phyloP scores from a whole-genome alignment of 2,797 vertebrate genomes.

The Kryptolebias ocellatus region DNA sequence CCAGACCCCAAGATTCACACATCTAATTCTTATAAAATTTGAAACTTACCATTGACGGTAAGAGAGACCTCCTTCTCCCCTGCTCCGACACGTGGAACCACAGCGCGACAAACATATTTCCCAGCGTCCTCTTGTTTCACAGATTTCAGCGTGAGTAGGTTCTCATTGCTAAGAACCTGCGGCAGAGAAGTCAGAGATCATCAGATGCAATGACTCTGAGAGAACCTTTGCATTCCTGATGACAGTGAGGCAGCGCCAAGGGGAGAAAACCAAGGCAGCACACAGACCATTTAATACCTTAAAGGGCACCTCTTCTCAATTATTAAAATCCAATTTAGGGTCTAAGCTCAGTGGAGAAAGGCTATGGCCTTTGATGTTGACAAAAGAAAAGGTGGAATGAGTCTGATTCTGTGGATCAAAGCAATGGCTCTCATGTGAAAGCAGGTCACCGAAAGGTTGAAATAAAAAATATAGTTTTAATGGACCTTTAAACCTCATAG shows the following conservation, averaged over 20 bases:
- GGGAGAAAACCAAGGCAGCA: conserved; percentile 40
- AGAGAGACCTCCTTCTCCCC: conserved; percentile 95
- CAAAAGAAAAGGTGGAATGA: conserved; percentile 68
- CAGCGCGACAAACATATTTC: conserved; percentile 95
- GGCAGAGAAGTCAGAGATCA: conserved; percentile 57
- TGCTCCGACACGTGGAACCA: conserved; percentile 93
- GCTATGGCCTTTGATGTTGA: conserved; percentile 68
- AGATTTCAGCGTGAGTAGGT: conserved; percentile 91
- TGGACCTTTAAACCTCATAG: conserved; percentile 24
- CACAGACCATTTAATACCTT: conserved; percentile 64
- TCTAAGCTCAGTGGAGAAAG: conserved; percentile 57
- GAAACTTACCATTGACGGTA: conserved; percentile 92
- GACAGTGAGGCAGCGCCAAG: conserved; percentile 40
- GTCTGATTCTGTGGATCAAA: conserved; percentile 57
- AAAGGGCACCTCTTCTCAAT: conserved; percentile 80
- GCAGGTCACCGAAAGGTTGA: conserved; percentile 28
- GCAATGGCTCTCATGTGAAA: conserved; percentile 40
- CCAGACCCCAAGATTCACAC: conserved; percentile 41
- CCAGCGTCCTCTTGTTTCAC: conserved; percentile 97
- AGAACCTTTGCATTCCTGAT: conserved; percentile 49
- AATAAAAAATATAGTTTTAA: conserved; percentile 21
- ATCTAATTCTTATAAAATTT: conserved; percentile 26
- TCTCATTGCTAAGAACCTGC: conserved; percentile 97
- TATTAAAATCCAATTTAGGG: conserved; percentile 87
- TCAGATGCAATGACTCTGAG: conserved; percentile 48